phyloP scores from a whole-genome alignment of 2,113 vertebrate genomes.

The Seriola rivoliana region DNA sequence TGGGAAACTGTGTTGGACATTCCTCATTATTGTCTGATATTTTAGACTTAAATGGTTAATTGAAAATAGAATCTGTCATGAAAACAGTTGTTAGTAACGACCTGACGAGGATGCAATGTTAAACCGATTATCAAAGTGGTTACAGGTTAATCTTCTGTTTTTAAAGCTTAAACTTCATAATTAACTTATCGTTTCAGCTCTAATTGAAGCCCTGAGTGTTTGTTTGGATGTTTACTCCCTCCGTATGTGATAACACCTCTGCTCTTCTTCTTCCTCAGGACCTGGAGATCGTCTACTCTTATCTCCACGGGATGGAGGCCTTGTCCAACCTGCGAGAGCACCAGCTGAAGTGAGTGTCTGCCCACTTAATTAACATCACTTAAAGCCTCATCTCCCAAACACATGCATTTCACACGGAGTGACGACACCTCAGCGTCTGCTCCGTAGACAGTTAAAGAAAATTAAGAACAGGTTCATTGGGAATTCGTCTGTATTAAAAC shows the following conservation, averaged over 20 bases:
- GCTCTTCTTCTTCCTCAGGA: constrained; percentile 84
- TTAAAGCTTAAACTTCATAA: background rate
- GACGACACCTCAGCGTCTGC: constrained; percentile 32
- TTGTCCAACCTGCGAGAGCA: constrained; percentile 97
- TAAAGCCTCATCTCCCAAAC: constrained; percentile 9
- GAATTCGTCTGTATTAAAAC: no score
- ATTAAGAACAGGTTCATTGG: no score
- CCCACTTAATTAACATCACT: constrained; percentile 27
- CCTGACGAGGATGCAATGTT: background rate
- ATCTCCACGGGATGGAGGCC: constrained; percentile 98
- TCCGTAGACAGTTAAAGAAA: background rate
- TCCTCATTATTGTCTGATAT: no score
- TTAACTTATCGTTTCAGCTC: background rate
- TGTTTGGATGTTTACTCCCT: background rate
- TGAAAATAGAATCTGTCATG: no score
- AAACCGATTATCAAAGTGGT: background rate
- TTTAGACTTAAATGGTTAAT: no score
- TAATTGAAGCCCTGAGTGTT: background rate
- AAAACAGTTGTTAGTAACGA: no score
- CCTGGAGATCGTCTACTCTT: constrained; percentile 98
- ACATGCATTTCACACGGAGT: background rate
- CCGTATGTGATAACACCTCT: background rate
- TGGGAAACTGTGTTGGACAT: no score
- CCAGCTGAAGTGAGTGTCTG: constrained; percentile 90
- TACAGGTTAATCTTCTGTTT: background rate